These are phyloP conservation scores for Albula glossodonta DNA, from an alignment of 2,113 vertebrate genomes.

Conservation along the genomic window DNA sequence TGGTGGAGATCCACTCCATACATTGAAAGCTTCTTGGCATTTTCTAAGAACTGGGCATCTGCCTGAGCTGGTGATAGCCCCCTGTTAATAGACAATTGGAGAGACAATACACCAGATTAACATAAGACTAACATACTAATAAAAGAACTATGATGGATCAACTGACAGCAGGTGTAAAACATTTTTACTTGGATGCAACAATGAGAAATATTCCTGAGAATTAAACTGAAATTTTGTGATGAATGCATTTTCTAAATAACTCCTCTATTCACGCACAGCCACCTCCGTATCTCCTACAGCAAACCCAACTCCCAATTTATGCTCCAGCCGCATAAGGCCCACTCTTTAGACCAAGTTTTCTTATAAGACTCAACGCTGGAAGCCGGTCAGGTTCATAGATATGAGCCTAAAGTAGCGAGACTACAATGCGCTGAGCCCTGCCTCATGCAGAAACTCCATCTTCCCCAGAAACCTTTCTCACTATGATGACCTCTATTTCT, in stretches of 20 bases:
- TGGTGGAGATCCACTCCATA: constrained; percentile 97
- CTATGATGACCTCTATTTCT: neutral
- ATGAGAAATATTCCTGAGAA: neutral
- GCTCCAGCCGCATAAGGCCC: too few relatives aligned
- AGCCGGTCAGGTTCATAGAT: too few relatives aligned
- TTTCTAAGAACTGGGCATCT: constrained; percentile 94
- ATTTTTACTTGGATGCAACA: neutral
- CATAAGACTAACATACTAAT: neutral
- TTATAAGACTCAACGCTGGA: too few relatives aligned
- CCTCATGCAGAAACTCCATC: too few relatives aligned
- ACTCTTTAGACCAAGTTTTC: too few relatives aligned
- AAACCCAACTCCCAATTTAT: neutral
- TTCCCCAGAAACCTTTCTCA: neutral
- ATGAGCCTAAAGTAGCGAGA: too few relatives aligned
- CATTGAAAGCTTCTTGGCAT: constrained; percentile 97
- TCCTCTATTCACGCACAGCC: too few relatives aligned
- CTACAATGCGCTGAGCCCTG: too few relatives aligned
- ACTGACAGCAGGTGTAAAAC: neutral
- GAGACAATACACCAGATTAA: neutral
- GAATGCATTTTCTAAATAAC: too few relatives aligned
- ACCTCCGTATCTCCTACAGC: neutral
- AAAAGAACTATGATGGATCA: neutral
- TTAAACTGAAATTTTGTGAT: too few relatives aligned
- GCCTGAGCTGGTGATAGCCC: constrained; percentile 95
- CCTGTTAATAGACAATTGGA: constrained; percentile 59